These are phyloP conservation scores for Drosophila melanosoma DNA, from an alignment of 2,888 invertebrate species.

Conservation along the genomic window DNA sequence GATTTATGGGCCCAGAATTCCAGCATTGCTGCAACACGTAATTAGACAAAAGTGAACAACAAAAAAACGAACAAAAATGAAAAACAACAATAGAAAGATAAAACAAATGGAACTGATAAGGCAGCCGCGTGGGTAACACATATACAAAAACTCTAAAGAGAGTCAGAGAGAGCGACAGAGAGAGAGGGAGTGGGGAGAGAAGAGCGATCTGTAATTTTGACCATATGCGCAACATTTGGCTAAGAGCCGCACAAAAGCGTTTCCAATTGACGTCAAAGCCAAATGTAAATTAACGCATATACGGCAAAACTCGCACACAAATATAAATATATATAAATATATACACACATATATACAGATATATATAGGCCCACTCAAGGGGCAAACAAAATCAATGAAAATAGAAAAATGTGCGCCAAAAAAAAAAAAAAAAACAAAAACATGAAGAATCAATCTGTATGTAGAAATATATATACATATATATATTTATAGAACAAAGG, in stretches of 20 bases:
- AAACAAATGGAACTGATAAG: constrained; percentile 29
- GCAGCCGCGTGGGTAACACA: constrained; percentile 35
- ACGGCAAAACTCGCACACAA: constrained; percentile 54
- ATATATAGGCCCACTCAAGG: constrained; percentile 16
- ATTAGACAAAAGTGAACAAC: constrained; percentile 50
- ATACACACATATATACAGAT: background rate
- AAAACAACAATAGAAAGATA: constrained; percentile 20
- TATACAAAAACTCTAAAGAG: background rate
- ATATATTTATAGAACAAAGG: constrained; percentile 6
- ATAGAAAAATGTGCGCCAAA: constrained; percentile 15
- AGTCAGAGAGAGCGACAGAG: background rate
- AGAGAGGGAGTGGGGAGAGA: background rate
- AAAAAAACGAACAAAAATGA: background rate
- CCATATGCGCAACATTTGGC: constrained; percentile 50
- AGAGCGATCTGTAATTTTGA: constrained; percentile 22
- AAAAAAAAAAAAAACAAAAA: constrained; percentile 15
- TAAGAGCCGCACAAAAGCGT: constrained; percentile 27
- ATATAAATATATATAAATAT: background rate
- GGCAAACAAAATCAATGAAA: constrained; percentile 54
- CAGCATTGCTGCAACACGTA: constrained; percentile 31
- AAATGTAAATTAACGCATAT: constrained; percentile 71
- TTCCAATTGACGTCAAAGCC: constrained; percentile 57
- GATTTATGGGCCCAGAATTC: constrained; percentile 52
- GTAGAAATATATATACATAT: constrained; percentile 8
- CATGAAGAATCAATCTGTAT: constrained; percentile 1